Percentiles rank a stretch among this genome's conserved stretches.
Evolutionary conservation across 2,113 vertebrate genomes (phyloP).

Genomic region (Terrapene triunguis): DNA sequence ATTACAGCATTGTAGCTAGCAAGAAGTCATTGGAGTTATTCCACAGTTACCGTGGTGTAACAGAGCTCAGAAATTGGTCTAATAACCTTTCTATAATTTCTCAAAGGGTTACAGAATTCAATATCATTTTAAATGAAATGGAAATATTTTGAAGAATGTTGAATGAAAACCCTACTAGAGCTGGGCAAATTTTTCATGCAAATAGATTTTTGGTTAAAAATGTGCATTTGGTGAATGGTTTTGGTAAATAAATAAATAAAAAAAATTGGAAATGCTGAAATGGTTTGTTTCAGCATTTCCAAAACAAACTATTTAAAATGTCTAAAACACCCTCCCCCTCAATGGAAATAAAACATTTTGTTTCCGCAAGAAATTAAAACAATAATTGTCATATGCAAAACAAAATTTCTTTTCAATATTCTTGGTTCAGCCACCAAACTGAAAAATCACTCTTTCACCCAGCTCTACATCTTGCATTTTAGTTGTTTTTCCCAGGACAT

Average conservation of each 20-base stretch:
- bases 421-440: not conserved
- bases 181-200: not conserved
- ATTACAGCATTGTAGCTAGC: not conserved
- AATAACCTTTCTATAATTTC: not conserved
- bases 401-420: not conserved
- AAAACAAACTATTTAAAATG: not conserved
- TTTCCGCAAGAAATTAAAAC: not conserved
- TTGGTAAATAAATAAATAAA: too few relatives aligned
- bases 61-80: not conserved
- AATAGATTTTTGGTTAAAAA: not conserved
- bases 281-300: not conserved
- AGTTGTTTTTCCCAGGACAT: not conserved
- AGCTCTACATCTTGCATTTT: not conserved
- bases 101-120: not conserved
- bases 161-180: not conserved
- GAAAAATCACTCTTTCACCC: not conserved
- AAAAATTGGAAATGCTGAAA: not conserved
- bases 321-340: too few relatives aligned
- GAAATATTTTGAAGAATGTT: not conserved
- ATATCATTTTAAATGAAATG: not conserved
- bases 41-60: fast-evolving
- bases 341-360: too few relatives aligned
- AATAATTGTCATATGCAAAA: not conserved
- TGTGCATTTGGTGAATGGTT: not conserved
- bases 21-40: not conserved